Evolutionary conservation across 2,113 vertebrate species (phyloP).

Genomic region (Aegotheles bennettii): DNA sequence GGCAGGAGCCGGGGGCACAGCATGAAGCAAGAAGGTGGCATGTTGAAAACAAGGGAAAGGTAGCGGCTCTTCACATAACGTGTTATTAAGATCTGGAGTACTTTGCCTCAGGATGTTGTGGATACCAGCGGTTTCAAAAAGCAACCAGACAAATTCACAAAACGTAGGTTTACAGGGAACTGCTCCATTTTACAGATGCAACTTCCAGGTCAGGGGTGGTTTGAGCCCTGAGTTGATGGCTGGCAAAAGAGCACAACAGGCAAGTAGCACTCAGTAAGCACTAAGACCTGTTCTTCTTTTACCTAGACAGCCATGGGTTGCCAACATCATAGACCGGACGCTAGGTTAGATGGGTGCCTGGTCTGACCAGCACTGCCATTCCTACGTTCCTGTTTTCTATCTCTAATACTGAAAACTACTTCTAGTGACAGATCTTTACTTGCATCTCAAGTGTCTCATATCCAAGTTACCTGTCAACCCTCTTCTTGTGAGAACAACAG

Average conservation of each 20-base stretch:
- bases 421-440: background rate
- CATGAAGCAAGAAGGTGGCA: background rate
- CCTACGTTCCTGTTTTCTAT: background rate
- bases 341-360: background rate
- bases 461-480: background rate
- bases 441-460: background rate
- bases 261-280: background rate
- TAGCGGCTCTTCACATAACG: background rate
- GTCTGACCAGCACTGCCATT: background rate
- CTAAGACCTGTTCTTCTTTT: background rate
- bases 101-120: background rate
- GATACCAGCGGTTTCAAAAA: background rate
- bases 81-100: background rate
- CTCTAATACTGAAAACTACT: background rate
- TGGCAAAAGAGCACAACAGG: background rate
- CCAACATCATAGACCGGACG: background rate
- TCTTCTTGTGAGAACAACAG: background rate
- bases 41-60: background rate
- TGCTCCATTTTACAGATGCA: background rate
- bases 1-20: background rate
- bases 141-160: background rate
- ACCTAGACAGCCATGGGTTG: background rate
- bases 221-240: background rate
- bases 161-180: background rate
- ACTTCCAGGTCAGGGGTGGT: background rate